Base-by-base conservation (phyloP, 2,797 vertebrate genomes). In the Enteromius mattozi region DNA sequence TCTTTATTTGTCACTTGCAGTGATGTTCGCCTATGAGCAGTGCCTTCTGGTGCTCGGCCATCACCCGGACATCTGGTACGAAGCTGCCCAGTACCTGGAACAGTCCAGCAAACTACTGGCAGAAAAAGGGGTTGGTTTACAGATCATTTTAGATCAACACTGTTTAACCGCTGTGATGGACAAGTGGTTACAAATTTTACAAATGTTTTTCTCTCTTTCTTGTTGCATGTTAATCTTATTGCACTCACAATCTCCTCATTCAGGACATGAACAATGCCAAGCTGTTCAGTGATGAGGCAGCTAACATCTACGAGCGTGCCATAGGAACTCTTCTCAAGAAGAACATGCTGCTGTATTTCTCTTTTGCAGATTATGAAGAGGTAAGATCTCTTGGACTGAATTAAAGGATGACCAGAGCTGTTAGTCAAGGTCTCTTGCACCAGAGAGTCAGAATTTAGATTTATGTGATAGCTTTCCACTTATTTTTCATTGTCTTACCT, bases 231-330 rank as follows among this genome's bases (percentile, higher is more conserved):
- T 74, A 14, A 17, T 63, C n/a, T 59, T 8, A 1, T 59, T 42
- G 42, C 19, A 21, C 27, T 51, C 4, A 1, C 16, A 2, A 77
- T 84, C 80, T 66, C 79, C 80, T 88, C 14, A 72, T 87, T 86
- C 90, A 99, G 98, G 98, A 99, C 92, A 99, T 99, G 98, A 99
- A 99, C 94, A 99, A 99, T 86, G 97, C 98, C 78, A 99, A 99
- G 89, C 95, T 99, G 90, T 99, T 99, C 90, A 99, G 98, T 59
- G 98, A 99, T 40, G 98, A 99, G 94, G 98, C 98, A 61, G 98
- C 98, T 86, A 99, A 99, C 95, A 99, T 99, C 93, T 99, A 99
- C 86, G 98, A 99, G 93, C 96, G 98, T 90, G 98, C 98, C 70
- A 99, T 99, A 82, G 98, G 97, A 90, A 99, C 98, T 91, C 96